phyloP scores from a whole-genome alignment of 2,888 invertebrate species.

The Torymus aiolomorphi region DNA sequence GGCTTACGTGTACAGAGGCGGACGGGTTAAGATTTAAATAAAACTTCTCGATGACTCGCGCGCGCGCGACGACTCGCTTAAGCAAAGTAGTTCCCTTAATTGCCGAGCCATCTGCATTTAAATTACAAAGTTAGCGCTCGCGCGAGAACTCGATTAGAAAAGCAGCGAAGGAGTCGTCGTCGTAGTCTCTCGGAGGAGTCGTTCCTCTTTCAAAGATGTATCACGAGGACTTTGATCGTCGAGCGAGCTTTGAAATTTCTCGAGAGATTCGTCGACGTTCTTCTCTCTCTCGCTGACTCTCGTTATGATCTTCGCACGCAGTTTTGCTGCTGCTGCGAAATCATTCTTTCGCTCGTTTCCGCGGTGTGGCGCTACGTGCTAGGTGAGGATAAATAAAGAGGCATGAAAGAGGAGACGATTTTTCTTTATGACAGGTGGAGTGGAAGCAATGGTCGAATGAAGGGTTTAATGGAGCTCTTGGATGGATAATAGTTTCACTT shows the following conservation, averaged over 20 bases:
- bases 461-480: too few relatives aligned
- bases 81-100: constrained; percentile 60
- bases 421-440: too few relatives aligned
- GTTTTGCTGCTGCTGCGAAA: too few relatives aligned
- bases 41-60: constrained; percentile 48
- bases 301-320: constrained; percentile 13
- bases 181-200: constrained; percentile 55
- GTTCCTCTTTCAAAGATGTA: constrained; percentile 58
- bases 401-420: too few relatives aligned
- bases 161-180: constrained; percentile 30
- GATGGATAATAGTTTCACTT: too few relatives aligned
- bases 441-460: too few relatives aligned
- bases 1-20: neutral
- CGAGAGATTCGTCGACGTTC: constrained; percentile 21
- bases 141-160: constrained; percentile 58
- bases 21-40: constrained; percentile 54
- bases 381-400: neutral
- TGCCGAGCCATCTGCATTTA: constrained; percentile 61
- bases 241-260: constrained; percentile 52
- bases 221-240: constrained; percentile 51
- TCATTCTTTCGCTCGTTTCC: neutral
- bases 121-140: constrained; percentile 59
- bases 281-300: neutral
- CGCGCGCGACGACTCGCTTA: constrained; percentile 47
- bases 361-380: neutral